Percentiles rank a stretch among this genome's conserved stretches.
These are phyloP conservation scores for Chiloscyllium punctatum DNA, from an alignment of 2,797 vertebrate species.

Conservation along the genomic window DNA sequence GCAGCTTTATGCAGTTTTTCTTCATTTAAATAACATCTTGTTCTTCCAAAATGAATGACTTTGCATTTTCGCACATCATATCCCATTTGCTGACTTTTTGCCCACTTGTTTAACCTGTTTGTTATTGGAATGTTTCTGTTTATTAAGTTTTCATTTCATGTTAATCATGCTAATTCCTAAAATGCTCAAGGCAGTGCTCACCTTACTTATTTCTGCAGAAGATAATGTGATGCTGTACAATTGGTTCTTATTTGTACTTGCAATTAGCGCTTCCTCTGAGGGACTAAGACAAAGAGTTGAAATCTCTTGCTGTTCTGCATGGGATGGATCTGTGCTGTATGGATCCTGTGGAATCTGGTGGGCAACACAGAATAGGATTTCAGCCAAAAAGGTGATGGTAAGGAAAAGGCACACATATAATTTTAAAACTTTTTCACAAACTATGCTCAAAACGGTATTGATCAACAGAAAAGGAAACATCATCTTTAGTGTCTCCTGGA, in stretches of 20 bases:
- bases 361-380: slow-evolving; percentile 40
- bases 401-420: not conserved
- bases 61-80: too few relatives aligned
- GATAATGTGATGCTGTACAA: slow-evolving; percentile 73
- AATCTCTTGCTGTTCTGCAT: slow-evolving; percentile 65
- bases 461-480: not conserved
- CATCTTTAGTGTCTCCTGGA: not conserved
- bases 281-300: slow-evolving; percentile 78
- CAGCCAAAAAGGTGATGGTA: too few relatives aligned
- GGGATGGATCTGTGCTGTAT: slow-evolving; percentile 56
- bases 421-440: not conserved
- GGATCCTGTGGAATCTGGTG: slow-evolving; percentile 72
- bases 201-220: slow-evolving; percentile 60
- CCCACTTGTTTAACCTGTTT: too few relatives aligned
- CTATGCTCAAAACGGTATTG: not conserved
- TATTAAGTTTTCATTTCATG: not conserved
- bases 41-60: too few relatives aligned
- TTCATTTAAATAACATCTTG: too few relatives aligned
- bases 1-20: too few relatives aligned
- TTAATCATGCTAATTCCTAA: not conserved
- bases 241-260: slow-evolving; percentile 74
- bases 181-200: slow-evolving; percentile 41
- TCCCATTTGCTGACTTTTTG: too few relatives aligned
- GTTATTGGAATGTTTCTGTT: too few relatives aligned
- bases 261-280: slow-evolving; percentile 71